Conservation (phyloP, 2,113 vertebrate genomes). For the Isurus oxyrinchus region DNA sequence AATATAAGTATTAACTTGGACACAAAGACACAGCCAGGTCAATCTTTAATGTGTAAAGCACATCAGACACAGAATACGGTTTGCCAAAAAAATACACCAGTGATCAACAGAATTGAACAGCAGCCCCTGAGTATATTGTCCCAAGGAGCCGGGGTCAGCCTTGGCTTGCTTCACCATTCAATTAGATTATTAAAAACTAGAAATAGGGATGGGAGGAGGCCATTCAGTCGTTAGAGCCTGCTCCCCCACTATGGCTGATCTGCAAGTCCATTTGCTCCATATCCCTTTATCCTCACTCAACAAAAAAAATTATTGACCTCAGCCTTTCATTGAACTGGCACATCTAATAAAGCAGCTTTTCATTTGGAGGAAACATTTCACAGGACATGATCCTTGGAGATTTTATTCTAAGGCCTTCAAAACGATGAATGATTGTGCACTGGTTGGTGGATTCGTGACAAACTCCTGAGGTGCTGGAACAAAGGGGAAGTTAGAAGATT, state of each 20-base stretch:
- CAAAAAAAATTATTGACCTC: background rate
- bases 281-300: background rate
- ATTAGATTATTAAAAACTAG: background rate
- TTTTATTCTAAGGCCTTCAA: background rate
- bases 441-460: background rate
- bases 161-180: background rate
- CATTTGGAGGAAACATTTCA: background rate
- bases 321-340: background rate
- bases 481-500: background rate
- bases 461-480: background rate
- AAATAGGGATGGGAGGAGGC: too few species aligned
- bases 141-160: background rate
- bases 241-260: background rate
- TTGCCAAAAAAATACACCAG: background rate
- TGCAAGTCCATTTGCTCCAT: background rate
- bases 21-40: background rate
- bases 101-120: background rate
- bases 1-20: background rate
- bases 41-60: constrained; percentile 24
- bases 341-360: background rate
- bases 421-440: too few species aligned
- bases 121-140: background rate
- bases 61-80: background rate
- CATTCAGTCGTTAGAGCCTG: background rate
- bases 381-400: background rate